These are phyloP conservation scores for Wiebesia pumilae DNA, from an alignment of 1,140 invertebrate species.

Conservation along the genomic window DNA sequence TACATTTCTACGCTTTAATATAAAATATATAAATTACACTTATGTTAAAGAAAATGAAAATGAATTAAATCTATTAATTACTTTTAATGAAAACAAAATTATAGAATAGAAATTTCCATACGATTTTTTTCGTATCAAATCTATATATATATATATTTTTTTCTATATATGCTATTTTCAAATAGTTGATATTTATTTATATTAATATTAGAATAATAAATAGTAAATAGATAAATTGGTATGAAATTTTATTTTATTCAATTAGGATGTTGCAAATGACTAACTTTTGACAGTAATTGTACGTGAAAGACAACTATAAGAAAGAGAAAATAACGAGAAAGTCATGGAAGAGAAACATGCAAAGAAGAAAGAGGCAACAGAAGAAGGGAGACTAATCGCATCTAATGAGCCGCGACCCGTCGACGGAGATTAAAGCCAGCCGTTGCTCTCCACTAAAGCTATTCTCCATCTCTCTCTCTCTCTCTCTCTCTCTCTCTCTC, in stretches of 20 bases:
- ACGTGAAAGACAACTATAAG: not conserved
- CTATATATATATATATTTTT: too few relatives aligned
- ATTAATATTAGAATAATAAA: not conserved
- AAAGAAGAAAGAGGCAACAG: slow-evolving; percentile 11
- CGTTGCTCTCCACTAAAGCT: slow-evolving; percentile 38
- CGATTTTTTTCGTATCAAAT: too few relatives aligned
- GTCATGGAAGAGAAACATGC: not conserved
- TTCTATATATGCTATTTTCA: too few relatives aligned
- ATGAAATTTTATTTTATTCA: not conserved
- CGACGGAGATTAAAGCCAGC: slow-evolving; percentile 62
- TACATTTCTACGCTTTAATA: too few relatives aligned
- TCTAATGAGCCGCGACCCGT: slow-evolving; percentile 64
- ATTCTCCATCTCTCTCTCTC: not conserved
- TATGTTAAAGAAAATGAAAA: too few relatives aligned
- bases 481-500: not conserved
- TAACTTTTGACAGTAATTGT: not conserved
- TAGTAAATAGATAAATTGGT: not conserved
- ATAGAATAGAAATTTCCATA: too few relatives aligned
- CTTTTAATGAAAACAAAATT: too few relatives aligned
- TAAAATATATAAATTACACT: too few relatives aligned
- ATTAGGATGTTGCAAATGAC: not conserved
- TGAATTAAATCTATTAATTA: too few relatives aligned
- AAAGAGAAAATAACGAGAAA: not conserved
- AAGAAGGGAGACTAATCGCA: slow-evolving; percentile 58
- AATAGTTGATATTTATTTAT: too few relatives aligned